Base-by-base conservation (phyloP, 1,140 invertebrate species). In the Drosophila ficusphila region DNA sequence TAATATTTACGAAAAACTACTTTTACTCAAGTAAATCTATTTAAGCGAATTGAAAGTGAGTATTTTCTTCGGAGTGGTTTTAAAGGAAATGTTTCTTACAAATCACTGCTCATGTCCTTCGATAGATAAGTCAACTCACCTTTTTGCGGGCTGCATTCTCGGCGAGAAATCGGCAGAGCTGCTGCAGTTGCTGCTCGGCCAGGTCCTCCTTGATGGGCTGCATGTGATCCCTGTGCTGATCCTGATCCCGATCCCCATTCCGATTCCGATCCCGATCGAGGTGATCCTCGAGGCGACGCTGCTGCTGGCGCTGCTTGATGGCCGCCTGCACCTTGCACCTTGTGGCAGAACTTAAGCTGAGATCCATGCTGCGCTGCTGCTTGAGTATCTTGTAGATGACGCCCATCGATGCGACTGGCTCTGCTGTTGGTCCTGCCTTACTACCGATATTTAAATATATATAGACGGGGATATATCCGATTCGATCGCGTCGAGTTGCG, bases 371-470 rank as follows among this genome's bases (percentile, higher is more conserved):
- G 3, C 81, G 75, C 4, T 83, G 89, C 34, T 90, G 89, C 42
- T 90, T 90, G 2, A 90, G 46, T 74, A 90, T 77, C 53, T 90
- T 90, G 31, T 90, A 86, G 44, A 90, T 90, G 69, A 90, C 79
- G 51, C 89, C 89, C 89, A 90, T 89, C 76, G 73, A 33, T 21
- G 41, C n/a, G 19, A 25, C 12, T 53, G 23, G 38, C 29, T 61
- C 19, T 23, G 39, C n/a, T 23, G 19, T 42, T 18, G 39, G 38
- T 41, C 38, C 38, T 21, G 14, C 34, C 12, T 2, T 12, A 11
- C 25, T 8, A 19, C 38, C 36, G 36, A 18, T n/a, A 4, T 52
- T 14, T 51, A 12, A 34, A 6, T 42, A 8, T 21, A 47, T 18
- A 47, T 16, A 46, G 2, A 47, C 9, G 38, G 6, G 6, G 8